phyloP scores from a whole-genome alignment of 2,888 invertebrate species.

The Hirtodrosophila trivittata region DNA sequence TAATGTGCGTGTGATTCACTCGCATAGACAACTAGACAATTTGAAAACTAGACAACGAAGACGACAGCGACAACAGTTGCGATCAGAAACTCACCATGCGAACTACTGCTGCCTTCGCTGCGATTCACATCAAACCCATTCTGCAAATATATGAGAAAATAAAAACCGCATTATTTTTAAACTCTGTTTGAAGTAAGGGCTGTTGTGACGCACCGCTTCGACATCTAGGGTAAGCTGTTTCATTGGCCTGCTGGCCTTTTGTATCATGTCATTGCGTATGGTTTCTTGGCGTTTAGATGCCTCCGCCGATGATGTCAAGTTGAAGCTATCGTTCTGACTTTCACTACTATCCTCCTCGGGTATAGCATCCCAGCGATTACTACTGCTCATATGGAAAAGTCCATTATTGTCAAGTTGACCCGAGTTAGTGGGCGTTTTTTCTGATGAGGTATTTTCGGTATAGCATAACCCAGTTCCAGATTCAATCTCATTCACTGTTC shows the following conservation, averaged over 20 bases:
- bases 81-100: conserved; percentile 57
- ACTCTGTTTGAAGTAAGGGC: too few relatives aligned
- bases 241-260: conserved; percentile 76
- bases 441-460: conserved; percentile 69
- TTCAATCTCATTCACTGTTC: conserved; percentile 50
- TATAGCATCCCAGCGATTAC: conserved; percentile 80
- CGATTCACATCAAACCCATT: conserved; percentile 86
- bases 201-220: conserved; percentile 86
- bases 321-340: conserved; percentile 69
- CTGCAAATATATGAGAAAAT: conserved; percentile 80
- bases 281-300: conserved; percentile 76
- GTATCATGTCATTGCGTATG: conserved; percentile 81
- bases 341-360: conserved; percentile 75
- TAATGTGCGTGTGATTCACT: conserved; percentile 53
- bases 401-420: conserved; percentile 65
- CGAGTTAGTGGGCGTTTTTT: conserved; percentile 75
- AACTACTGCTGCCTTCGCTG: conserved; percentile 66
- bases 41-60: conserved; percentile 10
- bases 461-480: conserved; percentile 44
- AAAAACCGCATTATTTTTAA: neutral
- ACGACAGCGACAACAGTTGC: conserved; percentile 33
- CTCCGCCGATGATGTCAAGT: conserved; percentile 77
- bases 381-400: conserved; percentile 62
- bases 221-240: conserved; percentile 87
- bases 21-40: conserved; percentile 33